Base-by-base conservation (phyloP, 2,888 invertebrate species). In the Dynastes tityus region DNA sequence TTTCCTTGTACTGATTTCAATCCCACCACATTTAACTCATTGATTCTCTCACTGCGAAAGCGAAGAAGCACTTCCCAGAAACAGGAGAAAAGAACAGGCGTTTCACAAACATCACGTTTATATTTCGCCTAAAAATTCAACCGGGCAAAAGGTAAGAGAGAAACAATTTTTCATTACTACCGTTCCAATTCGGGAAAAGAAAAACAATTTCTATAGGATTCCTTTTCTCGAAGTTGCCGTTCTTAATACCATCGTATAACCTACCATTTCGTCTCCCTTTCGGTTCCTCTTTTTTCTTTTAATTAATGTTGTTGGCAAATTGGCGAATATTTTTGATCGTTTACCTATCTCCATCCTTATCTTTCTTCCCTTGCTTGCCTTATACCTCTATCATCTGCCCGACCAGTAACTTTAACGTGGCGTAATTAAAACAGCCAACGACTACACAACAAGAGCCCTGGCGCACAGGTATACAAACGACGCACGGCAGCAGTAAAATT, bases 401-500 rank as follows among this genome's bases (percentile, higher is more conserved):
- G 32, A 37, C 32, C 32, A 37, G 32, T 37, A 37, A 37, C 32
- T 37, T 22, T 58, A 58, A 71, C 32, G 32, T 37, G 32, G 6
- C 58, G 73, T 58, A 73, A 73, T 73, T 73, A 73, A 73, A 73
- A 73, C 73, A 11, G 45, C 8, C 58, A 40, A 37, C 53, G 55
- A 53, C n/a, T 13, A 55, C 29, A 71, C n/a, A 67, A 67, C 45
- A 67, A 67, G n/a, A 67, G 22, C 9, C 2, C 22, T 9, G 11
- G 5, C 8, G 11, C n/a, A 27, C 68, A 63, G 63, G 63, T 63
- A 63, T 68, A 82, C 79, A 32, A 77, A 74, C 80, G 65, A 71
- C 75, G 77, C 80, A 76, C 80, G 76, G 81, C 79, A 65, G 68
- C 77, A 82, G 80, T 87, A 87, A 87, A 87, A 87, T 87, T 87